phyloP scores from a whole-genome alignment of 2,797 vertebrate species.

The Protonibea diacanthus region DNA sequence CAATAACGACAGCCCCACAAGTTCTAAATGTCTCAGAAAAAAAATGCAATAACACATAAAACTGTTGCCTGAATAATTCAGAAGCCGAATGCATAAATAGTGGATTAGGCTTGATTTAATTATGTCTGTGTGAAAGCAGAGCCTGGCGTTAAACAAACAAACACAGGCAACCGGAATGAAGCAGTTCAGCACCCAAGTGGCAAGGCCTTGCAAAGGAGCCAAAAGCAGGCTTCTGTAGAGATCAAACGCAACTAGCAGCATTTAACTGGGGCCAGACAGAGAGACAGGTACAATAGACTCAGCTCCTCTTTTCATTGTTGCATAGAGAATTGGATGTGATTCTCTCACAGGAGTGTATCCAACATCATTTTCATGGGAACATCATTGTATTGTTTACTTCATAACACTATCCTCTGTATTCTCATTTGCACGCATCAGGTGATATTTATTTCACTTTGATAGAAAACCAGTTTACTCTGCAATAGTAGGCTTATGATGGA shows the following conservation, averaged over 20 bases:
- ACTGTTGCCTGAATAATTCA: conserved; percentile 88
- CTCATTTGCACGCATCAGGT: conserved; percentile 46
- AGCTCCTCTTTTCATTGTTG: conserved; percentile 48
- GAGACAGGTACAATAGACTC: conserved; percentile 57
- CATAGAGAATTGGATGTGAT: conserved; percentile 47
- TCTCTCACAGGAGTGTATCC: conserved; percentile 50
- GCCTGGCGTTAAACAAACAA: conserved; percentile 82
- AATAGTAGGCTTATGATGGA: conserved; percentile 1
- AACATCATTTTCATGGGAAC: conserved; percentile 52
- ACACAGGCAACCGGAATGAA: conserved; percentile 77
- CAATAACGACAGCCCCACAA: conserved; percentile 78
- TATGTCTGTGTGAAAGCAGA: conserved; percentile 80
- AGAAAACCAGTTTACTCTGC: conserved; percentile 9
- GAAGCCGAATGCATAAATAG: conserved; percentile 86
- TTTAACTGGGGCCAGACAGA: conserved; percentile 62
- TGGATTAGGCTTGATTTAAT: conserved; percentile 89
- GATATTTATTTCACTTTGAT: conserved; percentile 45
- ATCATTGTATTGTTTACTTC: conserved; percentile 53
- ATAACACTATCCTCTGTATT: conserved; percentile 36
- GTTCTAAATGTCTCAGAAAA: conserved; percentile 75
- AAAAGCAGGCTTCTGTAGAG: conserved; percentile 66
- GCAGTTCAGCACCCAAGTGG: conserved; percentile 74
- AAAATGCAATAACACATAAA: conserved; percentile 87
- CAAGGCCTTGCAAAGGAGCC: conserved; percentile 69
- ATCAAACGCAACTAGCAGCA: conserved; percentile 71